These are phyloP conservation scores for Australoheros facetus DNA, from an alignment of 2,797 vertebrate genomes.

Conservation along the genomic window DNA sequence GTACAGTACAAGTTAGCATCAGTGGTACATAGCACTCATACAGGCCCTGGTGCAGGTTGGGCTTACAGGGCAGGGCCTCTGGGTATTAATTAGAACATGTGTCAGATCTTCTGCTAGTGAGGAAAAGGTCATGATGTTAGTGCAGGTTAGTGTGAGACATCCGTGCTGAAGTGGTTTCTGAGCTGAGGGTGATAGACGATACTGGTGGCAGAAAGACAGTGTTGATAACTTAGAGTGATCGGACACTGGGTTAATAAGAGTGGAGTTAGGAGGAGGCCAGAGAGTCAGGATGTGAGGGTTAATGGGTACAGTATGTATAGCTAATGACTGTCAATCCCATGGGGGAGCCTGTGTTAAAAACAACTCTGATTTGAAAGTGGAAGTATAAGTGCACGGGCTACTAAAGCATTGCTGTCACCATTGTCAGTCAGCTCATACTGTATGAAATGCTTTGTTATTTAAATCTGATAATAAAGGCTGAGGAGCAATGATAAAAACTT, in stretches of 20 bases:
- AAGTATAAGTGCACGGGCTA: background rate
- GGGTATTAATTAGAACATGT: constrained; percentile 31
- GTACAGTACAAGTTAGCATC: background rate
- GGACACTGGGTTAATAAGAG: constrained; percentile 9
- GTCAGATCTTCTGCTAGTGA: background rate
- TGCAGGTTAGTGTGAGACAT: constrained; percentile 19
- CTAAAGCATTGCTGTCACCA: background rate
- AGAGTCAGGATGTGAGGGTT: background rate
- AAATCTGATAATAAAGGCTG: background rate
- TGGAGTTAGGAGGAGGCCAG: background rate
- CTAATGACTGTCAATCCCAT: background rate
- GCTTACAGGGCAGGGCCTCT: background rate
- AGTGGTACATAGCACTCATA: background rate
- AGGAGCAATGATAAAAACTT: too few species aligned
- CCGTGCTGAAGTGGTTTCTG: background rate
- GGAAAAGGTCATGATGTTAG: constrained; percentile 28
- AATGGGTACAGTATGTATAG: background rate
- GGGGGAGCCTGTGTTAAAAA: background rate
- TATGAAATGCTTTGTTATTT: background rate
- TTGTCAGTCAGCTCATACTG: background rate
- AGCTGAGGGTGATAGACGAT: constrained; percentile 36
- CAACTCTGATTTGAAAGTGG: background rate
- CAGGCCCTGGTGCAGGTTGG: background rate
- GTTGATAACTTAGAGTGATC: background rate
- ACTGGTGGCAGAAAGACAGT: background rate